These are phyloP conservation scores for Petroica traversi DNA, from an alignment of 2,113 vertebrate species.

Conservation along the genomic window DNA sequence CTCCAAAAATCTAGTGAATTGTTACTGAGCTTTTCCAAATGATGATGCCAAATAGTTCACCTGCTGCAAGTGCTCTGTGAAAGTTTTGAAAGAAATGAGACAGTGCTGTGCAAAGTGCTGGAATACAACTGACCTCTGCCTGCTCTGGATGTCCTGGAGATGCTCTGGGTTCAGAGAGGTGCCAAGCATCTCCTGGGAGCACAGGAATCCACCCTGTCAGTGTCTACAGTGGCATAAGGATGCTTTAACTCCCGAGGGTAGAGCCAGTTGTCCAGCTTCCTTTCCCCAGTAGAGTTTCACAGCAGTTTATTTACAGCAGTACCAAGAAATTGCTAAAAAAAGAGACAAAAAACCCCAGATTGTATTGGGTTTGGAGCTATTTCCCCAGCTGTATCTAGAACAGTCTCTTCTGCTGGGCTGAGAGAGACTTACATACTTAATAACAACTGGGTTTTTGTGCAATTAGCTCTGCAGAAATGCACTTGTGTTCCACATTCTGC, in stretches of 20 bases:
- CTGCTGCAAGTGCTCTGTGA: background rate
- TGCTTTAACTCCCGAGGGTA: background rate
- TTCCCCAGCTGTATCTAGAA: background rate
- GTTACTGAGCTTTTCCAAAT: background rate
- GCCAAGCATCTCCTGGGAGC: background rate
- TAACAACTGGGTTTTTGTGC: background rate
- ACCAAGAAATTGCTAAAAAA: background rate
- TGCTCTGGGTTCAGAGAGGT: background rate
- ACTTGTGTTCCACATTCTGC: background rate
- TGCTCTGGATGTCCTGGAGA: background rate
- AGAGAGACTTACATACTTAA: background rate
- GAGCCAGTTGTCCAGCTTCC: background rate
- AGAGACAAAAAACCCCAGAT: background rate
- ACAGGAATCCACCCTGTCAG: background rate
- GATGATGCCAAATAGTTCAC: background rate
- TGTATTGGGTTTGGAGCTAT: background rate
- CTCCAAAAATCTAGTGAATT: background rate
- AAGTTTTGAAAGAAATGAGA: background rate
- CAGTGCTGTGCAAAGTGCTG: background rate
- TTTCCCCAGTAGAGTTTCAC: background rate
- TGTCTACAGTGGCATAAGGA: background rate
- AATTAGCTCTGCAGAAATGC: background rate
- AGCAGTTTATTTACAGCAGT: background rate
- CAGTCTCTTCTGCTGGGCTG: background rate
- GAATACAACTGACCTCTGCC: background rate